A percentile compares a stretch with the other conserved stretches of the same genome.
phyloP scores from a whole-genome alignment of 2,113 vertebrate species.

The Nannospalax galili region DNA sequence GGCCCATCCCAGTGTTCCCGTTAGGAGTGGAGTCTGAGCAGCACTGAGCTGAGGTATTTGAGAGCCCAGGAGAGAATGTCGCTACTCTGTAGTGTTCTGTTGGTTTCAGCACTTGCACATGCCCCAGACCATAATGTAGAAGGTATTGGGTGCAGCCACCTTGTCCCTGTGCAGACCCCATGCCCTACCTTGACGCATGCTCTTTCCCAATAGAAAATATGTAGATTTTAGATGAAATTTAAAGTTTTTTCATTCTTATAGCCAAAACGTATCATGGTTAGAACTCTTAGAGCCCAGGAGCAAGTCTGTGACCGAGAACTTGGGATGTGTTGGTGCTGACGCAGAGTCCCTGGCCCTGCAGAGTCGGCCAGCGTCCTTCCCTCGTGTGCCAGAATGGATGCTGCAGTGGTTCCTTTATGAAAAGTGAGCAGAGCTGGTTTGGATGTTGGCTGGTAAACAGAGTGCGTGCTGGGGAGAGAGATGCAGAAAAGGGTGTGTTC shows the following conservation, averaged over 20 bases:
- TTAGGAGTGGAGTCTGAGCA: too few species aligned
- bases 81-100: background rate
- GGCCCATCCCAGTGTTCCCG: background rate
- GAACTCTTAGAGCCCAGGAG: background rate
- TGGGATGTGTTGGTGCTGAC: rapidly evolving
- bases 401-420: background rate
- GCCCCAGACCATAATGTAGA: background rate
- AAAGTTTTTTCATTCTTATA: background rate
- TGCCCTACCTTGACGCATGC: background rate
- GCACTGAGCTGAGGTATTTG: background rate
- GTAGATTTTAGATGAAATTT: background rate
- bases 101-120: too few species aligned
- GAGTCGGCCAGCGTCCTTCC: background rate
- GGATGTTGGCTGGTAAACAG: background rate
- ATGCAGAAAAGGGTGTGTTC: background rate
- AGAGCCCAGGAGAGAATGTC: background rate
- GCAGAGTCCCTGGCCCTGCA: too few species aligned
- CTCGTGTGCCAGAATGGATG: background rate
- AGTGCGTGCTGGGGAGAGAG: background rate
- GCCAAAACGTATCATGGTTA: background rate
- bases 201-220: background rate
- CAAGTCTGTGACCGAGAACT: too few species aligned
- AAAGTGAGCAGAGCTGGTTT: background rate
- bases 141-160: background rate
- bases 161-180: rapidly evolving